These are phyloP conservation scores for Rotaria macrura DNA, from an alignment of 2,888 invertebrate species.

Conservation along the genomic window DNA sequence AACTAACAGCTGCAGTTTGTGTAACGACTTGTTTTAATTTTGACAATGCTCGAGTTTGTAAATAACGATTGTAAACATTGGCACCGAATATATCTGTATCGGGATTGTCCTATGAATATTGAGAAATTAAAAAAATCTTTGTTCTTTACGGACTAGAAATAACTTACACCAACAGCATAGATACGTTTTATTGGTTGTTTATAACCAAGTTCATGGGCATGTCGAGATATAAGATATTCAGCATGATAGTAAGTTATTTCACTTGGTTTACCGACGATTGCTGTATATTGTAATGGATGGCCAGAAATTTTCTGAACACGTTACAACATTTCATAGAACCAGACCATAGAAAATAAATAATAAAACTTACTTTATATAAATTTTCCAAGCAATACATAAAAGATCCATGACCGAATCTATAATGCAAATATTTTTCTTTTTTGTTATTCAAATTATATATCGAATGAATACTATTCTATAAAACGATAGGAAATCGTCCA, in stretches of 20 bases:
- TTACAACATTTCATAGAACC: background rate
- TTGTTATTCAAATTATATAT: too few relatives aligned
- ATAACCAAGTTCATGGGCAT: slow-evolving; percentile 54
- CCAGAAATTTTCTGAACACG: slow-evolving; percentile 55
- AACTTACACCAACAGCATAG: slow-evolving; percentile 55
- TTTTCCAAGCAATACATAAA: slow-evolving; percentile 58
- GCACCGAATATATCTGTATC: slow-evolving; percentile 61
- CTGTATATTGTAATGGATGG: slow-evolving; percentile 56
- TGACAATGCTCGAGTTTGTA: slow-evolving; percentile 43
- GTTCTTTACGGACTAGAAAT: background rate
- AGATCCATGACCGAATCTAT: slow-evolving; percentile 59
- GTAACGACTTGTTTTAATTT: background rate
- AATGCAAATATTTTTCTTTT: too few relatives aligned
- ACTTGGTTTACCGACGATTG: slow-evolving; percentile 60
- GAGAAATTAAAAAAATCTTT: slow-evolving; percentile 37
- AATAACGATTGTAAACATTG: slow-evolving; percentile 58
- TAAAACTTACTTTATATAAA: slow-evolving; percentile 52
- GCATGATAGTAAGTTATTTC: slow-evolving; percentile 61
- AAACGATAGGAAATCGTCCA: too few relatives aligned
- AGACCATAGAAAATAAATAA: background rate
- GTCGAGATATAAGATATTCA: slow-evolving; percentile 54
- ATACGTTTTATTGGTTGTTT: slow-evolving; percentile 53
- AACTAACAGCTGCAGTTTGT: background rate
- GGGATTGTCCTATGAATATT: slow-evolving; percentile 56
- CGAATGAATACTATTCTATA: too few relatives aligned